A percentile compares a stretch with the other conserved stretches of the same genome.
Conservation (phyloP, 37 sponge, comb jelly and placozoan species). For the Theonella swinhoei region DNA sequence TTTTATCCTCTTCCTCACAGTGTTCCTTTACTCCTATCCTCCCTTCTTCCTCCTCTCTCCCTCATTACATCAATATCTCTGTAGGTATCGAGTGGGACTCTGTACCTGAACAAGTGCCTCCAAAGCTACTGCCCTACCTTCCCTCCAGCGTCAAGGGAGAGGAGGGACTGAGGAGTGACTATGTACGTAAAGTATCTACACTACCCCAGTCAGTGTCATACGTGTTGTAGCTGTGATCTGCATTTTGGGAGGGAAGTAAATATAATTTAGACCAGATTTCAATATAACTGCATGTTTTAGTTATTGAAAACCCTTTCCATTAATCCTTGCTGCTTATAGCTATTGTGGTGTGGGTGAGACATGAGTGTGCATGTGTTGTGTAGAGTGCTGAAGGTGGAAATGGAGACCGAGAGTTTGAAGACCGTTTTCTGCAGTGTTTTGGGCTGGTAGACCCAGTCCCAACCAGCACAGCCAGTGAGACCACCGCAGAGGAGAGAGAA, state of each 20-base stretch:
- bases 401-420: conserved; percentile 82
- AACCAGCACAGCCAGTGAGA: conserved; percentile 3
- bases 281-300: neutral
- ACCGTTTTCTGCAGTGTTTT: conserved; percentile 69
- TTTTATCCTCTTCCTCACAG: no score
- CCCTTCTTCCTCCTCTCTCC: neutral
- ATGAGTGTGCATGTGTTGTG: conserved; percentile 8
- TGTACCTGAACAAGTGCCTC: conserved; percentile 71
- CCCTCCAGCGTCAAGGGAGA: conserved; percentile 87
- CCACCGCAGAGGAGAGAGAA: conserved; percentile 38
- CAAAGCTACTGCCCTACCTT: conserved; percentile 86
- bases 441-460: conserved; percentile 66
- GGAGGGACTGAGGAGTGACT: conserved; percentile 67
- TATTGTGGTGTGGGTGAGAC: no score
- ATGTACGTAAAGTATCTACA: conserved; percentile 41
- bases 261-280: neutral
- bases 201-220: neutral
- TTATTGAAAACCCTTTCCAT: neutral
- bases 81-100: conserved; percentile 84
- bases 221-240: neutral
- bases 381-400: conserved; percentile 32
- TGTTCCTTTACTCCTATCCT: neutral
- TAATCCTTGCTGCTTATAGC: no score
- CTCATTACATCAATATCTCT: neutral
- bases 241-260: no score